Percentiles rank a stretch among this genome's conserved stretches.
Evolutionary conservation across 1,140 invertebrate genomes (phyloP).

Genomic region (Parasteatoda tepidariorum): DNA sequence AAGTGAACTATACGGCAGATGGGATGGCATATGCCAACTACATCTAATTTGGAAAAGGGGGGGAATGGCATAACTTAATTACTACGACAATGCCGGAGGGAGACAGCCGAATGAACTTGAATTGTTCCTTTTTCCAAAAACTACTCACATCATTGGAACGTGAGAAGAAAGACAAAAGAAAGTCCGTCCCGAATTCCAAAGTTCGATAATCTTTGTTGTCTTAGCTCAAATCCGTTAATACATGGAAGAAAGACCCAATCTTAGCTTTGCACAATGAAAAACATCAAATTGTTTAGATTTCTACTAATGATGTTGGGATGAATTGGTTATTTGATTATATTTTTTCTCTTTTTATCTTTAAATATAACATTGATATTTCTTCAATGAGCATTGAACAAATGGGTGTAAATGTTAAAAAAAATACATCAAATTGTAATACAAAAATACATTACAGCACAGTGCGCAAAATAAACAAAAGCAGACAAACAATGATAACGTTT

Average conservation of each 20-base stretch:
- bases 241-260: slow-evolving; percentile 10
- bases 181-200: background rate
- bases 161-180: slow-evolving; percentile 18
- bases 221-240: background rate
- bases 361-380: too few relatives aligned
- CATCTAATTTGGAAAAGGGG: slow-evolving; percentile 24
- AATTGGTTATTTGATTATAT: too few relatives aligned
- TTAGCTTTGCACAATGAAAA: background rate
- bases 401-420: too few relatives aligned
- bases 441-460: too few relatives aligned
- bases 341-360: too few relatives aligned
- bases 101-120: slow-evolving; percentile 7
- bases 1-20: slow-evolving; percentile 24
- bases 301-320: too few relatives aligned
- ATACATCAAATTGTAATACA: too few relatives aligned
- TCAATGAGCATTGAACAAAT: too few relatives aligned
- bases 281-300: background rate
- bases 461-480: too few relatives aligned
- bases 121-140: slow-evolving; percentile 5
- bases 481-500: too few relatives aligned
- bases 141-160: slow-evolving; percentile 15
- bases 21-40: background rate
- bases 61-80: slow-evolving; percentile 47
- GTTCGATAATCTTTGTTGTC: slow-evolving; percentile 11
- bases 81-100: slow-evolving; percentile 9